Conservation (phyloP, 2,113 vertebrate genomes). For the Girardinichthys multiradiatus region DNA sequence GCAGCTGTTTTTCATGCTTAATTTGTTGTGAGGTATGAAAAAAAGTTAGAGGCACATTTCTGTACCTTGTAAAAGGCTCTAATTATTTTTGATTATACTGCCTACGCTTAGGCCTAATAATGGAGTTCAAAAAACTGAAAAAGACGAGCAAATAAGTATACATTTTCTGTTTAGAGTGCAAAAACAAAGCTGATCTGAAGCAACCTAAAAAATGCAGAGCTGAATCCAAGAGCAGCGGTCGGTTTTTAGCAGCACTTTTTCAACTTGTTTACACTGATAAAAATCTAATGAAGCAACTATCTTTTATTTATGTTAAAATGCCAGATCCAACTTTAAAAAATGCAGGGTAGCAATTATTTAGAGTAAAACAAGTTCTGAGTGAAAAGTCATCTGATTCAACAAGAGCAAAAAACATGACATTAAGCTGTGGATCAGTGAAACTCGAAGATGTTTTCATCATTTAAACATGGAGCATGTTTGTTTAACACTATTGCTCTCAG, state of each 20-base stretch:
- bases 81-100: slow-evolving; percentile 1
- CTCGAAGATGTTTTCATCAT: slow-evolving; percentile 29
- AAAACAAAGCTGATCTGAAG: slow-evolving; percentile 15
- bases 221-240: slow-evolving; percentile 19
- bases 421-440: slow-evolving; percentile 20
- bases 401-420: slow-evolving; percentile 26
- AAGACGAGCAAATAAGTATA: slow-evolving; percentile 1
- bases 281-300: slow-evolving; percentile 50
- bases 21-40: slow-evolving; percentile 30
- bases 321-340: slow-evolving; percentile 32
- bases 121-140: neutral
- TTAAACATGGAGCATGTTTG: slow-evolving; percentile 21
- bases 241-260: neutral
- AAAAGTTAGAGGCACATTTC: slow-evolving; percentile 24
- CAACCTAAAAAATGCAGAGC: slow-evolving; percentile 6
- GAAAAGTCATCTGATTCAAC: slow-evolving; percentile 20
- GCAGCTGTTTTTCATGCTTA: slow-evolving; percentile 23
- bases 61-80: slow-evolving; percentile 17
- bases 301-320: slow-evolving; percentile 84
- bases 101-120: neutral
- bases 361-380: slow-evolving; percentile 24
- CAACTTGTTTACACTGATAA: slow-evolving; percentile 44
- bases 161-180: neutral
- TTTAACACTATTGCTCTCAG: neutral
- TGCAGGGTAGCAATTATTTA: slow-evolving; percentile 77